phyloP scores from a whole-genome alignment of 1,140 invertebrate genomes.

The Radopholus similis region DNA sequence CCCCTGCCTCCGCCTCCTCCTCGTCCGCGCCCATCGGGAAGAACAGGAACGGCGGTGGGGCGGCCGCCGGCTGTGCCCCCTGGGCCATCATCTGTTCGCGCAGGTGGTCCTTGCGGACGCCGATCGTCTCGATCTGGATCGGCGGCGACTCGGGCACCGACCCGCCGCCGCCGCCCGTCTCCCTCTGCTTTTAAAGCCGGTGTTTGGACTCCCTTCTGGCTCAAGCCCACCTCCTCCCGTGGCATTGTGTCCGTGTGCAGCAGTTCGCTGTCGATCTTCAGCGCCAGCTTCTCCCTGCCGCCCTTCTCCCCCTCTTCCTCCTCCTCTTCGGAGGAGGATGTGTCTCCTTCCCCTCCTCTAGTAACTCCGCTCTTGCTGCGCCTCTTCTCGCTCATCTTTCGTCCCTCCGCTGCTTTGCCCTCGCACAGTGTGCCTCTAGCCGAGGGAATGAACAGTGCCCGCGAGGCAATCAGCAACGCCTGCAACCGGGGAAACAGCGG shows the following conservation, averaged over 20 bases:
- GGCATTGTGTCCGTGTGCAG: constrained; percentile 29
- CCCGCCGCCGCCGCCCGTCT: not conserved
- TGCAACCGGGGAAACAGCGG: not conserved
- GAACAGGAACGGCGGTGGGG: not conserved
- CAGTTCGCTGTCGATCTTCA: constrained; percentile 20
- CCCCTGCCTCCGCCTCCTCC: not conserved
- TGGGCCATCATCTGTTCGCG: not conserved
- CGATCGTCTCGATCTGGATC: constrained; percentile 15
- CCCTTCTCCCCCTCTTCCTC: constrained; percentile 19
- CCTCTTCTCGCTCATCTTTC: not conserved
- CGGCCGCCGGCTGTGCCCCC: not conserved
- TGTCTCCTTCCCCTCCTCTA: too few relatives aligned
- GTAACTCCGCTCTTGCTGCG: not conserved
- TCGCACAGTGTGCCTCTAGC: not conserved
- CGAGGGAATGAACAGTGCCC: not conserved
- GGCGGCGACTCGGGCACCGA: constrained; percentile 7
- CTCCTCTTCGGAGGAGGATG: constrained; percentile 13
- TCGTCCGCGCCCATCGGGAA: not conserved
- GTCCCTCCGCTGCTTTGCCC: not conserved
- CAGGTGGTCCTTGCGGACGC: constrained; percentile 1
- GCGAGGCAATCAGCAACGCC: not conserved
- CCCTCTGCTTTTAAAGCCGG: not conserved
- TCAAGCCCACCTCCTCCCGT: not conserved
- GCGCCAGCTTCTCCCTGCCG: not conserved
- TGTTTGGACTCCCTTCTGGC: not conserved